Evolutionary conservation across 2,888 invertebrate genomes (phyloP).

Genomic region (Drosophila pegasa): DNA sequence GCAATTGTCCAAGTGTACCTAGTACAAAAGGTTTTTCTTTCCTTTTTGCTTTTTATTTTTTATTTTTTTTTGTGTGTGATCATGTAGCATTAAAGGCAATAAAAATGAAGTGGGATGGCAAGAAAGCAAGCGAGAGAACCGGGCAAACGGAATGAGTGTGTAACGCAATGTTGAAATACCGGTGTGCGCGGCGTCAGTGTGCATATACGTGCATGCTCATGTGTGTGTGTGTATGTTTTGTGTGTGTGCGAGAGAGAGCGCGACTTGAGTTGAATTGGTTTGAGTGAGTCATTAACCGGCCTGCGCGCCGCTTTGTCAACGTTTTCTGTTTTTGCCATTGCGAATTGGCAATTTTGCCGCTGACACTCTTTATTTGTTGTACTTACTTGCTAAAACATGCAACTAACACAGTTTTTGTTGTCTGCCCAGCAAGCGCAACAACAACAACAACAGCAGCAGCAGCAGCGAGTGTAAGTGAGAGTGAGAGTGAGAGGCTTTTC

Average conservation of each 20-base stretch:
- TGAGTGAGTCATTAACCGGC: slow-evolving; percentile 77
- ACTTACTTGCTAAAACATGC: slow-evolving; percentile 42
- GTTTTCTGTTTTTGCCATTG: slow-evolving; percentile 36
- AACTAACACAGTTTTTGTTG: slow-evolving; percentile 33
- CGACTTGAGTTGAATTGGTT: slow-evolving; percentile 51
- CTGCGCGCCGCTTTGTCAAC: slow-evolving; percentile 50
- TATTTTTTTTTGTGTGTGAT: slow-evolving; percentile 28
- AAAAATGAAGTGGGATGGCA: slow-evolving; percentile 50
- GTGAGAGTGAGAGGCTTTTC: slow-evolving; percentile 21
- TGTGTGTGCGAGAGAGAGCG: slow-evolving; percentile 25
- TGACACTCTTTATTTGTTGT: slow-evolving; percentile 27
- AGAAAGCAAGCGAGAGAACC: slow-evolving; percentile 44
- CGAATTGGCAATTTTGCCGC: slow-evolving; percentile 35
- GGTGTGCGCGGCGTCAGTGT: slow-evolving; percentile 60
- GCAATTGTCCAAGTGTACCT: slow-evolving; percentile 13
- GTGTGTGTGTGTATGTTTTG: slow-evolving; percentile 15
- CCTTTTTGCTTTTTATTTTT: background rate
- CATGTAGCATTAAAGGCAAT: slow-evolving; percentile 52
- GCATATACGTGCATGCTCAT: slow-evolving; percentile 10
- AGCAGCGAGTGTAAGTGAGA: slow-evolving; percentile 31
- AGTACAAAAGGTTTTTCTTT: slow-evolving; percentile 3
- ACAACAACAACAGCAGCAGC: background rate
- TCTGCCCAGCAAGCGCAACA: slow-evolving; percentile 1
- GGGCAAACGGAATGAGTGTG: slow-evolving; percentile 51
- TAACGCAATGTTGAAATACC: slow-evolving; percentile 73